Evolutionary conservation across 1,140 invertebrate genomes (phyloP).

Genomic region (Macrobrachium rosenbergii): DNA sequence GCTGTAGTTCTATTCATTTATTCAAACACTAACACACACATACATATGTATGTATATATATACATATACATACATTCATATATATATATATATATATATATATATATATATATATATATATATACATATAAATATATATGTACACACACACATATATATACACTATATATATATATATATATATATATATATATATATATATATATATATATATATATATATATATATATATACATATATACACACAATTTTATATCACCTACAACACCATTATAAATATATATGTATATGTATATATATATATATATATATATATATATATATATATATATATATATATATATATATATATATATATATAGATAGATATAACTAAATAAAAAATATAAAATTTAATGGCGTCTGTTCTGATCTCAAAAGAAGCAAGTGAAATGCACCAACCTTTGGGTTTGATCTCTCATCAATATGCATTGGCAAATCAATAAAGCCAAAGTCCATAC

Average conservation of each 20-base stretch:
- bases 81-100: neutral
- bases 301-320: slow-evolving; percentile 2
- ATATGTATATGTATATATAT: neutral
- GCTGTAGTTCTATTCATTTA: neutral
- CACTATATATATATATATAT: neutral
- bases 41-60: neutral
- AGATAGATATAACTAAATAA: neutral
- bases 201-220: neutral
- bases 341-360: neutral
- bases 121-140: neutral
- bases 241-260: neutral
- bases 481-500: no score
- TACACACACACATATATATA: slow-evolving; percentile 5
- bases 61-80: slow-evolving; percentile 9
- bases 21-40: neutral
- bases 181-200: neutral
- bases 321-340: slow-evolving; percentile 6
- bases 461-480: no score
- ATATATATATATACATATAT: neutral
- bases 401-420: no score
- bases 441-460: no score
- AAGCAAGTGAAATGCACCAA: no score
- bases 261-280: neutral
- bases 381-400: no score
- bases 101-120: neutral